Conservation (phyloP, 2,113 vertebrate genomes). For the Ailurus styani region DNA sequence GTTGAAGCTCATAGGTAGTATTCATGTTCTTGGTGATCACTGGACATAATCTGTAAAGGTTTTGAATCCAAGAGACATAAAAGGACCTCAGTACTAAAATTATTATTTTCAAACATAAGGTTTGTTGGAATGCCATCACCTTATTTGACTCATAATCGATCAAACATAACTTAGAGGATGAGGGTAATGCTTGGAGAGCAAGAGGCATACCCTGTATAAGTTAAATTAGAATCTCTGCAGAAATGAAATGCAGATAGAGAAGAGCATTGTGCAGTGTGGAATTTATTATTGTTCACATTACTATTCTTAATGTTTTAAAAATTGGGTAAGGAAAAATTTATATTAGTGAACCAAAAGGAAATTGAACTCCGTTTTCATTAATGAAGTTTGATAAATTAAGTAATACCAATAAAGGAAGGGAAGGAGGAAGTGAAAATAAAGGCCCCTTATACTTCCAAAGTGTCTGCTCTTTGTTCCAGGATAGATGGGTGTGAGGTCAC, state of each 20-base stretch:
- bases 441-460: not conserved
- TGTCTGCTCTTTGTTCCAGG: not conserved
- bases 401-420: not conserved
- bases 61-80: not conserved
- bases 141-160: not conserved
- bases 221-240: not conserved
- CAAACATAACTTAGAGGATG: not conserved
- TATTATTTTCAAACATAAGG: not conserved
- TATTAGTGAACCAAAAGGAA: constrained; percentile 2
- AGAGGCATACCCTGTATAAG: not conserved
- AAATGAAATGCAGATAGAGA: not conserved
- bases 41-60: not conserved
- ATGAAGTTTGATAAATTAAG: not conserved
- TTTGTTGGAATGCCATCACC: not conserved
- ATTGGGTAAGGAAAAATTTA: not conserved
- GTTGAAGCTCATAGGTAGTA: not conserved
- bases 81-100: not conserved
- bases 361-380: not conserved
- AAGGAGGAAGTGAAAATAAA: not conserved
- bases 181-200: not conserved
- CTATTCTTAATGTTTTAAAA: not conserved
- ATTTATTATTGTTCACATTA: not conserved
- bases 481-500: not conserved
- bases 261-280: not conserved
- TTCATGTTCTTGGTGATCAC: not conserved